Evolutionary conservation across 2,797 vertebrate genomes (phyloP).

Genomic region (Liparis tanakae): DNA sequence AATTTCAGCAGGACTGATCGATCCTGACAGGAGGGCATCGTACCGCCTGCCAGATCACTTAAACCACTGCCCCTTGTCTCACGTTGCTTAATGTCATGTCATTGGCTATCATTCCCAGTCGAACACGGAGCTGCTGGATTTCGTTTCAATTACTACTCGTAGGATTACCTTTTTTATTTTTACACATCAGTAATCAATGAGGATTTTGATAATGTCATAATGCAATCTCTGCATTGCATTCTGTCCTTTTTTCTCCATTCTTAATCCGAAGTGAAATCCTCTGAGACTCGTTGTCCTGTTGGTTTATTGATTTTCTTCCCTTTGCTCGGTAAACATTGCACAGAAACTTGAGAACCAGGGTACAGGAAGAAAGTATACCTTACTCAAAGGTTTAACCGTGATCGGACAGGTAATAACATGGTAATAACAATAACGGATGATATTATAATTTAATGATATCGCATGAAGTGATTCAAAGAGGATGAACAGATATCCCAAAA

Average conservation of each 20-base stretch:
- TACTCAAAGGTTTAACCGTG: slow-evolving; percentile 52
- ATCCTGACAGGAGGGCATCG: slow-evolving; percentile 87
- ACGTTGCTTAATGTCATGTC: slow-evolving; percentile 83
- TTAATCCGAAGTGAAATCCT: slow-evolving; percentile 84
- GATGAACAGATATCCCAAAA: slow-evolving; percentile 20
- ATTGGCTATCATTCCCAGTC: slow-evolving; percentile 79
- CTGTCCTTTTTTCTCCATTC: slow-evolving; percentile 63
- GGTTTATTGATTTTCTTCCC: slow-evolving; percentile 82
- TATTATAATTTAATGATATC: slow-evolving; percentile 24
- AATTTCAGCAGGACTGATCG: slow-evolving; percentile 86
- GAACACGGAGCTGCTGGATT: slow-evolving; percentile 70
- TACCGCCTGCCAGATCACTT: slow-evolving; percentile 85
- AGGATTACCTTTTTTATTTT: slow-evolving; percentile 81
- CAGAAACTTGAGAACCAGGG: slow-evolving; percentile 75
- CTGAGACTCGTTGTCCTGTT: slow-evolving; percentile 81
- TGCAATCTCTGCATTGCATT: slow-evolving; percentile 72
- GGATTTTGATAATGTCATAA: slow-evolving; percentile 83
- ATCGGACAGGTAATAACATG: slow-evolving; percentile 51
- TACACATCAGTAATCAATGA: slow-evolving; percentile 82
- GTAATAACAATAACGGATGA: slow-evolving; percentile 39
- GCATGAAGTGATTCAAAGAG: slow-evolving; percentile 12
- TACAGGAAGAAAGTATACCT: slow-evolving; percentile 68
- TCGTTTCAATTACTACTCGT: slow-evolving; percentile 79
- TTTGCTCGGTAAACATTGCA: slow-evolving; percentile 75
- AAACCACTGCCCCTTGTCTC: slow-evolving; percentile 81